These are phyloP conservation scores for Sebastes kiyomatsui DNA, from an alignment of 2,797 vertebrate genomes.

Conservation along the genomic window DNA sequence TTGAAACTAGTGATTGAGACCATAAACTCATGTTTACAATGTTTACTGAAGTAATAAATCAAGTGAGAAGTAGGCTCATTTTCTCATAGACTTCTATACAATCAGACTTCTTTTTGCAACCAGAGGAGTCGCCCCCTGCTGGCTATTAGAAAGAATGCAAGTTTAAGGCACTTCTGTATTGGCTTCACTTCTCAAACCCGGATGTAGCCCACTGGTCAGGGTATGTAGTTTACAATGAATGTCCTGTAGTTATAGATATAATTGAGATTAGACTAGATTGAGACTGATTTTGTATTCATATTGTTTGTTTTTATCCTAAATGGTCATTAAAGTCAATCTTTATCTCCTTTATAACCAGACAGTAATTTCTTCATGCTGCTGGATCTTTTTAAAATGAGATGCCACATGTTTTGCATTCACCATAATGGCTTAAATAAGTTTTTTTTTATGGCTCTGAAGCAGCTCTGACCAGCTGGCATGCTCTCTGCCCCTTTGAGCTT, in stretches of 20 bases:
- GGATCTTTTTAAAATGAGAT: background rate
- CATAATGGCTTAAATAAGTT: conserved; percentile 7
- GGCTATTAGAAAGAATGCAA: too few species aligned
- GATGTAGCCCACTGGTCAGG: too few species aligned
- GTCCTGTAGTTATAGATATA: background rate
- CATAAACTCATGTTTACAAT: too few species aligned
- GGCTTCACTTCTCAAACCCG: too few species aligned
- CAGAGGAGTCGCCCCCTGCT: too few species aligned
- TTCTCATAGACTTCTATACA: too few species aligned
- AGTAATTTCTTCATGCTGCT: background rate
- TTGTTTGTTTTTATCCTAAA: background rate
- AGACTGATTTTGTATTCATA: background rate
- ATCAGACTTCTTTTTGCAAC: too few species aligned
- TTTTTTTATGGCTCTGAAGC: conserved; percentile 21
- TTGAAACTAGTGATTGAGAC: rapidly evolving
- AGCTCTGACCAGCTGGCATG: conserved; percentile 46
- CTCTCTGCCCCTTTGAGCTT: conserved; percentile 29
- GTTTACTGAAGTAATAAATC: too few species aligned
- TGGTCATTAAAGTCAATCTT: background rate
- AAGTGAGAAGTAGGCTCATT: too few species aligned
- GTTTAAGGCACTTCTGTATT: too few species aligned
- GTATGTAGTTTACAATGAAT: background rate
- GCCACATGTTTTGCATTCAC: conserved; percentile 38
- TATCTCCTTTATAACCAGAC: background rate
- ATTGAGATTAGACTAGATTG: too few species aligned